Evolutionary conservation across 1,140 invertebrate species (phyloP).

Genomic region (Trinorchestia longiramus): DNA sequence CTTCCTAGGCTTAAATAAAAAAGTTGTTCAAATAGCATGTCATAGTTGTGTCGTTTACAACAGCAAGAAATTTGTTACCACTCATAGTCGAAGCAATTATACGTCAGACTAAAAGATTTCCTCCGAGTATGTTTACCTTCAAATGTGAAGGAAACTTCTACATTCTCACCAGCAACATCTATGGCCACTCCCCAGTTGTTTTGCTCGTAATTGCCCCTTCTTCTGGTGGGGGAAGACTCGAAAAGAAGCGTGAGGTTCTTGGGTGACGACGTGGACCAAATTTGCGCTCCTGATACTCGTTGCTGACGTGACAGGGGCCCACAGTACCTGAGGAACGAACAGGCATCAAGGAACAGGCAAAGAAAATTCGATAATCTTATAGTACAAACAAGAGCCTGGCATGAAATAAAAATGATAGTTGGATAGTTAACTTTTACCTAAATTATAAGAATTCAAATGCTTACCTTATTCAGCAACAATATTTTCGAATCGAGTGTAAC

Average conservation of each 20-base stretch:
- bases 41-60: too few species aligned
- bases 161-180: slow-evolving; percentile 15
- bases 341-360: too few species aligned
- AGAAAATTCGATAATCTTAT: too few species aligned
- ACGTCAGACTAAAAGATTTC: too few species aligned
- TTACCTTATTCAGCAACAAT: not conserved
- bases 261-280: not conserved
- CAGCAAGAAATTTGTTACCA: too few species aligned
- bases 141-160: not conserved
- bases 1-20: too few species aligned
- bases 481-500: not conserved
- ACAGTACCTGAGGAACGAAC: not conserved
- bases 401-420: not conserved
- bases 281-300: slow-evolving; percentile 18
- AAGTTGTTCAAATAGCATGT: too few species aligned
- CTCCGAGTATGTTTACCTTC: too few species aligned
- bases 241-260: slow-evolving; percentile 27
- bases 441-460: not conserved
- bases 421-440: not conserved
- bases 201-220: not conserved
- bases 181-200: slow-evolving; percentile 24
- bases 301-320: slow-evolving; percentile 19
- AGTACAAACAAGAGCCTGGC: too few species aligned
- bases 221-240: not conserved
- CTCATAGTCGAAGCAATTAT: too few species aligned